A percentile compares a stretch with the other conserved stretches of the same genome.
These are phyloP conservation scores for Dermolepida albohirtum DNA, from an alignment of 2,888 invertebrate genomes.

Conservation along the genomic window DNA sequence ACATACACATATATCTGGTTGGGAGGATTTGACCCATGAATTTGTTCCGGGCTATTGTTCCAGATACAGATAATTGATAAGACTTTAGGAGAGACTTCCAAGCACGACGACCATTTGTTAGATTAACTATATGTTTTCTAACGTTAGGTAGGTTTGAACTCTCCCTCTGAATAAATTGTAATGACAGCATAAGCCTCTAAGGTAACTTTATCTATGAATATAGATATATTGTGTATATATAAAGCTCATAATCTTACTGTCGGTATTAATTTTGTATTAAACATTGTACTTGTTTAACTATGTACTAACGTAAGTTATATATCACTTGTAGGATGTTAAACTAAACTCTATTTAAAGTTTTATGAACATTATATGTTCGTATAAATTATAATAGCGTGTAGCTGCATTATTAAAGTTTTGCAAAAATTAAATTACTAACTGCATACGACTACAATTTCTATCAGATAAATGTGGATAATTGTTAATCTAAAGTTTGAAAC, in stretches of 20 bases:
- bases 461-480: no score
- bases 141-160: neutral
- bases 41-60: constrained; percentile 36
- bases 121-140: constrained; percentile 12
- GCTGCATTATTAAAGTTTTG: no score
- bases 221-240: neutral
- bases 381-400: no score
- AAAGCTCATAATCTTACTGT: constrained; percentile 10
- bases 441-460: no score
- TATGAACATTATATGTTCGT: no score
- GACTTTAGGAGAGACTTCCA: constrained; percentile 5
- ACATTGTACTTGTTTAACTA: neutral
- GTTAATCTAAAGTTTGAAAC: no score
- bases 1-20: constrained; percentile 26
- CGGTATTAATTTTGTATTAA: constrained; percentile 10
- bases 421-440: no score
- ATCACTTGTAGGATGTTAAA: constrained; percentile 14
- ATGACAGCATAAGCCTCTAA: constrained; percentile 4
- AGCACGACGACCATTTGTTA: constrained; percentile 7
- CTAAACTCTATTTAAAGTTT: neutral
- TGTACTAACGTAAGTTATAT: constrained; percentile 2
- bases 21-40: constrained; percentile 37
- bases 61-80: constrained; percentile 22
- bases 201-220: constrained; percentile 22
- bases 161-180: constrained; percentile 16